phyloP scores from a whole-genome alignment of 2,888 invertebrate species.

The Yponomeuta cagnagella region DNA sequence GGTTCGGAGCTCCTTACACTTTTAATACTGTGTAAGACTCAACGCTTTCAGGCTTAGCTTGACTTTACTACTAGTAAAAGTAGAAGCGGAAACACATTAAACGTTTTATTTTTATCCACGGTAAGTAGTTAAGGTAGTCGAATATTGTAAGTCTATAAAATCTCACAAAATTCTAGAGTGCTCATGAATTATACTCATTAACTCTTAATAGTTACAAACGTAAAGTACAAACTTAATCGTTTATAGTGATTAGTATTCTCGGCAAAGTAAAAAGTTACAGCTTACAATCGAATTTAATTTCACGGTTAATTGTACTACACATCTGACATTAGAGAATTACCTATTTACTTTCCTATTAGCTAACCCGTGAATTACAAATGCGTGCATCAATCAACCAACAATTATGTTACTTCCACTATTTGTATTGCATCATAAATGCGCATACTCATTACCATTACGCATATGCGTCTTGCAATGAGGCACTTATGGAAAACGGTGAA shows the following conservation, averaged over 20 bases:
- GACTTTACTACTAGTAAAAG: background rate
- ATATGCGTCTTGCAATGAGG: background rate
- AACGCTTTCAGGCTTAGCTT: background rate
- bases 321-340: background rate
- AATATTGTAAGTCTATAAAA: background rate
- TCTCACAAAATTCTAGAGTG: conserved; percentile 31
- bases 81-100: background rate
- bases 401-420: background rate
- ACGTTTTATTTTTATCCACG: background rate
- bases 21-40: no score
- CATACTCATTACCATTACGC: background rate
- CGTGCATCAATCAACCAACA: background rate
- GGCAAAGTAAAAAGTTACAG: background rate
- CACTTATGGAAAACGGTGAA: background rate
- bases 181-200: background rate
- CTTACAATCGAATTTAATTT: background rate
- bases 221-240: background rate
- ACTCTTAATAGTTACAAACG: background rate
- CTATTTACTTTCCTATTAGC: background rate
- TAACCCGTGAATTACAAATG: background rate
- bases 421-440: background rate
- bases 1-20: no score
- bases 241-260: no score
- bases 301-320: background rate
- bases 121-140: background rate